Base-by-base conservation (phyloP, 2,888 invertebrate species). In the Lasioglossum lativentre region DNA sequence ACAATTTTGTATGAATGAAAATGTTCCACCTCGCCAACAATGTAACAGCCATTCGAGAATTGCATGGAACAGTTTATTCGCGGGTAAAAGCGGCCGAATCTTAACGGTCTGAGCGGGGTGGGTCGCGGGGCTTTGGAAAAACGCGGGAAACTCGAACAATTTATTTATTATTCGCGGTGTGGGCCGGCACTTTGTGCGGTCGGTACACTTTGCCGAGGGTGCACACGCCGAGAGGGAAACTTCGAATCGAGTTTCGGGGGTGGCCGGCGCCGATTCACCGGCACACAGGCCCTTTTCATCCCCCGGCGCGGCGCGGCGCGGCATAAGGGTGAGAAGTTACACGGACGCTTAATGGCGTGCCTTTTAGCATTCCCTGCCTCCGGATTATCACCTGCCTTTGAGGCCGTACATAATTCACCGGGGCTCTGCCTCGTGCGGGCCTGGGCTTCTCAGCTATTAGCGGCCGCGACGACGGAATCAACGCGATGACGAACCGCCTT, bases 351-450 rank as follows among this genome's bases (percentile, higher is more conserved):
- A 89, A 90, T 89, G 83, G 82, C 84, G 75, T 75, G 85, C 86
- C 89, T 90, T 84, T 90, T 90, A 83, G 78, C 83, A 89, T 89
- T 90, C 82, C 83, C 88, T 74, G 88, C 75, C 63, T 71, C 70
- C 78, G 84, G 83, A 89, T 90, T 90, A 90, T 90, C 89, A 89
- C 79, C 76, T 82, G 85, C 86, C 89, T 90, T 90, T 90, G 89
- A 89, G 81, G 63, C 80, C 76, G 83, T 85, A 80, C 87, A 90
- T 90, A 87, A 90, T 89, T 90, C 86, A 85, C 40, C 78, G 80
- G 45, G 52, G n/a, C 23, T 52, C 23, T 52, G 23, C 8, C 47
- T 23, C 47, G 23, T 8, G 47, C 23, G 40, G 27, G 70, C 14
- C 16, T 42, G 14, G 42, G 14, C 14, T n/a, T 30, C 23, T 27